Conservation (phyloP, 2,797 vertebrate species). For the Siniperca undulata region DNA sequence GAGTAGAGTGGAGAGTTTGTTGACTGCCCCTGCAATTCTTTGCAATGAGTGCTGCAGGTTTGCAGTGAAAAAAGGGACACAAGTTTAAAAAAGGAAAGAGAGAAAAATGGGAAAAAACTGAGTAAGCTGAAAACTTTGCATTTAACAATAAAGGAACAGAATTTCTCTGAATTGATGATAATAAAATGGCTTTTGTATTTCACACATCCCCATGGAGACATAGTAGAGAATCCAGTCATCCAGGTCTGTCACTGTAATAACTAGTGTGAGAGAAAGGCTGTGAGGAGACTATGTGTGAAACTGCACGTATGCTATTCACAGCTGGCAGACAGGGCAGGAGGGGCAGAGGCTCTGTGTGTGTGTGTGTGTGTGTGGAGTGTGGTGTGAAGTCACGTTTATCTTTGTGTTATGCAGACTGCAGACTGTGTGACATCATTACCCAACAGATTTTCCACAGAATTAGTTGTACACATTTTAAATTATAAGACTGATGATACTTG, state of each 20-base stretch:
- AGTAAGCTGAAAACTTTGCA: not conserved
- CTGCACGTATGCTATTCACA: slow-evolving; percentile 72
- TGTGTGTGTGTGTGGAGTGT: slow-evolving; percentile 15
- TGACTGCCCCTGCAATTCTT: not conserved
- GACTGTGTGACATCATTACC: slow-evolving; percentile 48
- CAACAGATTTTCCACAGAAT: slow-evolving; percentile 41
- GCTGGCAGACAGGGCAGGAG: slow-evolving; percentile 42
- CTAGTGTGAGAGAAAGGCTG: slow-evolving; percentile 1
- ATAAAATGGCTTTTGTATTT: not conserved
- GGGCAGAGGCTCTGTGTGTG: slow-evolving; percentile 14
- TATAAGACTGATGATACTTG: too few species aligned
- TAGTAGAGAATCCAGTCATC: slow-evolving; percentile 18
- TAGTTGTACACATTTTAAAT: too few species aligned
- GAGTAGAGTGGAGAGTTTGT: not conserved
- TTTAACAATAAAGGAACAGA: not conserved
- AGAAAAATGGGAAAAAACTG: not conserved
- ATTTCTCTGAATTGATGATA: not conserved
- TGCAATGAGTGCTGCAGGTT: not conserved
- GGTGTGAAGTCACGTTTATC: slow-evolving; percentile 55
- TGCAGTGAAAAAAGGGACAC: not conserved
- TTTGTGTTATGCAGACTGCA: slow-evolving; percentile 28
- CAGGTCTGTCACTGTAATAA: slow-evolving; percentile 26
- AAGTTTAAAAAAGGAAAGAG: not conserved
- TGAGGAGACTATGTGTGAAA: slow-evolving; percentile 63
- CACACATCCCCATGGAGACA: not conserved